Evolutionary conservation across 2,888 invertebrate genomes (phyloP), one percentile per base, ranked within the genome.

Genomic region (Platycnemis pennipes): DNA sequence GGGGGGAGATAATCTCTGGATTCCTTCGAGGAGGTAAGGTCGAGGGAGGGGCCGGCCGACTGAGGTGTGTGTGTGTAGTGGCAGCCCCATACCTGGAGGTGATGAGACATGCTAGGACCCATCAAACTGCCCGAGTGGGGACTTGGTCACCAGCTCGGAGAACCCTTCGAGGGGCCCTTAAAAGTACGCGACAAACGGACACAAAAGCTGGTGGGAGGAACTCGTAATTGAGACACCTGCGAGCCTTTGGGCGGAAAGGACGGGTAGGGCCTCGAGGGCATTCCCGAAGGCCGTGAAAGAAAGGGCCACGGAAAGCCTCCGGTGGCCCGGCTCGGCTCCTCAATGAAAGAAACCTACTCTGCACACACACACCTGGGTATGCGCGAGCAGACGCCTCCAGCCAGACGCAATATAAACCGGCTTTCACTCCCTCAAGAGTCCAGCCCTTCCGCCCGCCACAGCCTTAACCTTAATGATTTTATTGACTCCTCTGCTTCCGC

Each of bases 381-480:
- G 95, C 95, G 85, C 77, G 88, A 94, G 94, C 95, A 94, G 94
- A 94, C 94, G 89, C 63, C 19, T 45, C 19, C 44, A 42, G 88
- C n/a, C n/a, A n/a, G n/a, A n/a, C n/a, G n/a, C 88, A 46, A 46
- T 46, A 88, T 88, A 89, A 89, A 89, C 89, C 89, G 89, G 89
- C 89, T 89, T 89, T 89, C 49, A 46, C 88, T 45, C 49, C 49
- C 49, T 16, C 49, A 16, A 1, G 13, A 19, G 19, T 19, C 49
- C 49, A 49, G 13, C 49, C 49, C 63, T 22, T 63, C 53, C 53
- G 53, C 56, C 94, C 56, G 63, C 94, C 91, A 88, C 86, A 88
- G 44, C 88, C 88, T 88, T 88, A 37, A 94, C 94, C 95, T 95
- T 95, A 95, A 95, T 95, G 94, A 95, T 95, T 95, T 95, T 95